Conservation (phyloP, 2,797 vertebrate species). For the Toxotes lorentzi region DNA sequence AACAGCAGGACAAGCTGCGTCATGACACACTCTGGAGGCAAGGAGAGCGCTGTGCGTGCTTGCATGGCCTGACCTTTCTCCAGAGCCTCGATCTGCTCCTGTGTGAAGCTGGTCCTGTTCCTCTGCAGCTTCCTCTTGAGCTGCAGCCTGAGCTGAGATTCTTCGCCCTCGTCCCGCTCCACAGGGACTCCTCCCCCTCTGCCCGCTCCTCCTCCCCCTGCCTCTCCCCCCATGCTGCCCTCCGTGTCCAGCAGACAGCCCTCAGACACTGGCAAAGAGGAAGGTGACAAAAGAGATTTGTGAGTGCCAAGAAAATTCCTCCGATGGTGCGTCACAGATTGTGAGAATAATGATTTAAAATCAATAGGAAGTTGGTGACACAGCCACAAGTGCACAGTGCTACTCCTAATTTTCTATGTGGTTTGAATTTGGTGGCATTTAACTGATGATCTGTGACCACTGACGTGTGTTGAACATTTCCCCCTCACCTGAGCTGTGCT, state of each 20-base stretch:
- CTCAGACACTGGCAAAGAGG: slow-evolving; percentile 77
- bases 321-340: not conserved
- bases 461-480: not conserved
- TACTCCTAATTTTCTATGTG: not conserved
- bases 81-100: slow-evolving; percentile 91
- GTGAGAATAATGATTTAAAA: not conserved
- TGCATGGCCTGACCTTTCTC: slow-evolving; percentile 88
- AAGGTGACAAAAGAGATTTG: slow-evolving; percentile 60
- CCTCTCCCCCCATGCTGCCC: slow-evolving; percentile 78
- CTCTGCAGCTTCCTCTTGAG: slow-evolving; percentile 92
- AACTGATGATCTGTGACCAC: not conserved
- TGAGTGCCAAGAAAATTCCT: slow-evolving; percentile 23
- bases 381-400: slow-evolving; percentile 1
- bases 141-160: slow-evolving; percentile 90
- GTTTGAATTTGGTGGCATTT: slow-evolving; percentile 7
- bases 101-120: slow-evolving; percentile 91
- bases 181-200: slow-evolving; percentile 77
- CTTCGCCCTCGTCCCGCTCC: slow-evolving; percentile 82
- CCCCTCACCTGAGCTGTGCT: slow-evolving; percentile 83
- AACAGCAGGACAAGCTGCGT: slow-evolving; percentile 58
- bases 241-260: slow-evolving; percentile 86
- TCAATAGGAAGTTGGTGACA: slow-evolving; percentile 6
- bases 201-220: slow-evolving; percentile 70
- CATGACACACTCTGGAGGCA: slow-evolving; percentile 54
- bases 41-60: slow-evolving; percentile 53